A percentile compares a stretch with the other conserved stretches of the same genome.
Conservation (phyloP, 2,113 vertebrate species). For the Atractosteus spatula region DNA sequence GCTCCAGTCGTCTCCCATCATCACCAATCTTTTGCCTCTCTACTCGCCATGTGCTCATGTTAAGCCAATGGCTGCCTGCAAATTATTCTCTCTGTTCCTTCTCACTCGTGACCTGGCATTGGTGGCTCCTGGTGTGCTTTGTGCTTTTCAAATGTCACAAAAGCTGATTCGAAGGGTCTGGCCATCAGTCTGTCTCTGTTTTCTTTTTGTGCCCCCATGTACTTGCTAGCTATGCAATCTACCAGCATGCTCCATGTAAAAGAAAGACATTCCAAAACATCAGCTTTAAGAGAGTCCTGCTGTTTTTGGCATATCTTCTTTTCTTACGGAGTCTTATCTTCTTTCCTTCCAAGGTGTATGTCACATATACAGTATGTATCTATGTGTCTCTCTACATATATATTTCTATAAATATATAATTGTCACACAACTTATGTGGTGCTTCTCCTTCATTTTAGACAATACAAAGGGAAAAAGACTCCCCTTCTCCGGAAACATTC, state of each 20-base stretch:
- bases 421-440: conserved; percentile 76
- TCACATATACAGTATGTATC: conserved; percentile 35
- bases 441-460: conserved; percentile 99
- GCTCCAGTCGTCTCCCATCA: conserved; percentile 43
- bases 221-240: conserved; percentile 62
- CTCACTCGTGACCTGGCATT: conserved; percentile 27
- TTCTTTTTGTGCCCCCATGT: conserved; percentile 35
- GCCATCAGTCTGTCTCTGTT: conserved; percentile 35
- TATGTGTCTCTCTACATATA: conserved; percentile 17
- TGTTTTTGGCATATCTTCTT: conserved; percentile 27
- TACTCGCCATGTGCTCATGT: conserved; percentile 42
- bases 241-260: conserved; percentile 70
- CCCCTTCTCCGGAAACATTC: conserved; percentile 98
- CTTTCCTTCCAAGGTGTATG: conserved; percentile 41
- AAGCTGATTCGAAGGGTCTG: conserved; percentile 47
- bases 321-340: conserved; percentile 33
- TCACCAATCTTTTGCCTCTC: conserved; percentile 34
- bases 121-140: conserved; percentile 42
- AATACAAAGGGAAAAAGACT: conserved; percentile 98
- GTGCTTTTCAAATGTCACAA: conserved; percentile 55
- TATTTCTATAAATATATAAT: conserved; percentile 22
- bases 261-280: conserved; percentile 36
- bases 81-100: conserved; percentile 42
- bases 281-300: conserved; percentile 57
- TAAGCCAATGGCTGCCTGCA: conserved; percentile 55